phyloP scores from a whole-genome alignment of 2,888 invertebrate genomes.

The Euspilapteryx auroguttella region DNA sequence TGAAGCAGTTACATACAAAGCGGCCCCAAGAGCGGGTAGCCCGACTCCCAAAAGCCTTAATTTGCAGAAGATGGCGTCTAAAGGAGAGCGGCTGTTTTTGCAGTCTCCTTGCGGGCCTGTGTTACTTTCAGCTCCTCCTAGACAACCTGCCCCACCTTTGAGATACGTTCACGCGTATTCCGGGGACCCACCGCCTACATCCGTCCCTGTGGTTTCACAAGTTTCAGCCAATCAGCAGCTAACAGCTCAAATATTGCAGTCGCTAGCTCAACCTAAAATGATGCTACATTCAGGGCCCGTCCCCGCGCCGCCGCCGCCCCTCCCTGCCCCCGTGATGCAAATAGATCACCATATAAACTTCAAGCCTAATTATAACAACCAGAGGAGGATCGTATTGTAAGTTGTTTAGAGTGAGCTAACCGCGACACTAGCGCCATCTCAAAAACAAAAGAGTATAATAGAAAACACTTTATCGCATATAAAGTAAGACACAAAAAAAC shows the following conservation, averaged over 20 bases:
- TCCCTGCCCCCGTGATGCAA: too few species aligned
- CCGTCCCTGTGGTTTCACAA: constrained; percentile 40
- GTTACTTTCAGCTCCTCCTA: constrained; percentile 40
- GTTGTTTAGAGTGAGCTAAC: constrained; percentile 13
- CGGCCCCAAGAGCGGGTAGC: constrained; percentile 50
- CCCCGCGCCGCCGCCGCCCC: too few species aligned
- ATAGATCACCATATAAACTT: constrained; percentile 26
- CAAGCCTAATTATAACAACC: constrained; percentile 32
- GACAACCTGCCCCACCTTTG: constrained; percentile 43
- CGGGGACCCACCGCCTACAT: constrained; percentile 28
- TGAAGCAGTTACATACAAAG: too few species aligned
- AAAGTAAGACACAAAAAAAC: too few species aligned
- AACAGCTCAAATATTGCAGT: constrained; percentile 65
- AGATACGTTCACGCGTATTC: constrained; percentile 47
- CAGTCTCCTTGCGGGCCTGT: constrained; percentile 50
- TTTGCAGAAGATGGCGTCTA: constrained; percentile 29
- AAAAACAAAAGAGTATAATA: too few species aligned
- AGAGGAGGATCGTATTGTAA: constrained; percentile 47
- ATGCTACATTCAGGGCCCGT: constrained; percentile 32
- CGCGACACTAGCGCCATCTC: too few species aligned
- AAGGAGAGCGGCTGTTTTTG: constrained; percentile 40
- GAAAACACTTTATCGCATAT: too few species aligned
- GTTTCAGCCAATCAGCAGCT: constrained; percentile 64
- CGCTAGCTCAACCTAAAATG: constrained; percentile 47
- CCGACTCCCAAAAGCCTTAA: constrained; percentile 34